Conservation (phyloP, 2,113 vertebrate species). For the Thomomys bottae region DNA sequence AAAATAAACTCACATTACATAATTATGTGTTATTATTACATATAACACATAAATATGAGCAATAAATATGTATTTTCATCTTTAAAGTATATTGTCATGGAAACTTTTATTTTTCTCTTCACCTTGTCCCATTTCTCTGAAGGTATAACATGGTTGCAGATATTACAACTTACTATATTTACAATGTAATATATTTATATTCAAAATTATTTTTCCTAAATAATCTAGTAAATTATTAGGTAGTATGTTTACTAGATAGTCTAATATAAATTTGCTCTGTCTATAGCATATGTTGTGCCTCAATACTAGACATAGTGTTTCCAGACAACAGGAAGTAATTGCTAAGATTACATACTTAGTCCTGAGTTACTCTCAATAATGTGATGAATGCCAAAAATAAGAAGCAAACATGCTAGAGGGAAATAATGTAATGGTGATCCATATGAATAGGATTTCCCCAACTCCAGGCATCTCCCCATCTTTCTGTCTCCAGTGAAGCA, state of each 20-base stretch:
- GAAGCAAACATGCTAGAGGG: background rate
- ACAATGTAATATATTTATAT: background rate
- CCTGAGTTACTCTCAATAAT: conserved; percentile 48
- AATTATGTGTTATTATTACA: too few relatives aligned
- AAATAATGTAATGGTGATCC: background rate
- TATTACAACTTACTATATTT: conserved; percentile 45
- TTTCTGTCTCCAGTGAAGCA: background rate
- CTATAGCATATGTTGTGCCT: background rate
- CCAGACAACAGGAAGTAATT: background rate
- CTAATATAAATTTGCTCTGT: conserved; percentile 25
- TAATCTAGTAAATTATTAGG: conserved; percentile 19
- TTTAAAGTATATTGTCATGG: background rate
- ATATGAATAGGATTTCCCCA: background rate
- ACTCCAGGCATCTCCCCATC: fast-evolving
- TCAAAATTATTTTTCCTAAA: conserved; percentile 42
- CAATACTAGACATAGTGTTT: conserved; percentile 23
- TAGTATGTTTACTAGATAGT: background rate
- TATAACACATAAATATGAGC: background rate
- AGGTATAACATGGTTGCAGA: background rate
- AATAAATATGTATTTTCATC: background rate
- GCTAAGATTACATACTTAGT: background rate
- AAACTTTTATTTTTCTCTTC: background rate
- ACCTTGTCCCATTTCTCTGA: background rate
- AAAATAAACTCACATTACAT: too few relatives aligned
- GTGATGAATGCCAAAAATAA: background rate